Evolutionary conservation across 64 coral and sea anemone genomes (phyloP).

Genomic region (Hydrozoanthus tunicans): DNA sequence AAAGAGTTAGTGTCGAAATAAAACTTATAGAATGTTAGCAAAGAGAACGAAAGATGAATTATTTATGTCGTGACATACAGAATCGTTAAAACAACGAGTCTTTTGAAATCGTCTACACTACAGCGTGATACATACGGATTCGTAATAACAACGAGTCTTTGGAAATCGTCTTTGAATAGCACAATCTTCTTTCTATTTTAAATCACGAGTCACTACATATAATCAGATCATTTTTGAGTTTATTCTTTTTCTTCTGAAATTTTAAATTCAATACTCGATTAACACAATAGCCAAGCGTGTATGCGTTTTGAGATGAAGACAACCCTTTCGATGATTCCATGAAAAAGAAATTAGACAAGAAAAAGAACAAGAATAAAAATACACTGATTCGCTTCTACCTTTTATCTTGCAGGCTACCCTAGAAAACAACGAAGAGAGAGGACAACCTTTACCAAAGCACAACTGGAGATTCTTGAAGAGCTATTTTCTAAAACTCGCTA

Average conservation of each 20-base stretch:
- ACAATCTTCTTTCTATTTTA: too few species aligned
- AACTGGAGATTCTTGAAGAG: conserved; percentile 95
- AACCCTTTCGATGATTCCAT: not conserved
- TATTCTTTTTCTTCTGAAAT: too few species aligned
- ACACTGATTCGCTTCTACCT: not conserved
- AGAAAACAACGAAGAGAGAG: conserved; percentile 92
- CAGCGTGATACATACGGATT: not conserved
- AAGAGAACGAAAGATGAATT: not conserved
- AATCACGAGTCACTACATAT: not conserved
- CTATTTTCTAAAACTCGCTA: conserved; percentile 94
- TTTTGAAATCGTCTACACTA: not conserved
- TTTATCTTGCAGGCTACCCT: conserved; percentile 73
- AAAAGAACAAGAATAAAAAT: too few species aligned
- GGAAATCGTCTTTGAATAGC: not conserved
- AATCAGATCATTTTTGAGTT: not conserved
- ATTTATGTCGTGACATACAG: not conserved
- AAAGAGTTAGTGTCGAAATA: not conserved
- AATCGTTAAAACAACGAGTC: not conserved
- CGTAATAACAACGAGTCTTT: not conserved
- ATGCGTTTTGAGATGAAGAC: not conserved
- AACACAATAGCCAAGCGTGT: too few species aligned
- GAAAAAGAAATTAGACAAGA: not conserved
- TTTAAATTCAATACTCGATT: too few species aligned
- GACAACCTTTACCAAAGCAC: conserved; percentile 94
- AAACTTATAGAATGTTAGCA: not conserved